Evolutionary conservation across 2,797 vertebrate genomes (phyloP).

Genomic region (Melanotaenia pygmaea): DNA sequence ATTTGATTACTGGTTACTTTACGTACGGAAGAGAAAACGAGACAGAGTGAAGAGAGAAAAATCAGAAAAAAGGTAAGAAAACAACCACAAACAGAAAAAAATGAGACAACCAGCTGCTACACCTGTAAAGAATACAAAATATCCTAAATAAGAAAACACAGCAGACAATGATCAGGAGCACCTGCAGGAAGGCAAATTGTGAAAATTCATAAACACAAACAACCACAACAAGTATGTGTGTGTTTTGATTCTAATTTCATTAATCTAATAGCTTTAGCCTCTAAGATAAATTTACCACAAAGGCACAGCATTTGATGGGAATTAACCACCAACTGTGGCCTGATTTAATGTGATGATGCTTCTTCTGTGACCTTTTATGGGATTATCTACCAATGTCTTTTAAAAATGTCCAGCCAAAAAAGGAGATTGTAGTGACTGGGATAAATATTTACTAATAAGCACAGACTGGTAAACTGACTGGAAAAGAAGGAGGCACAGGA

Average conservation of each 20-base stretch:
- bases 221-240: neutral
- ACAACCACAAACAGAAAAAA: too few relatives aligned
- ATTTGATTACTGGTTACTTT: neutral
- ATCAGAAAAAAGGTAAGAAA: too few relatives aligned
- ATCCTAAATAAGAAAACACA: too few relatives aligned
- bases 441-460: slow-evolving; percentile 5
- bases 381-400: neutral
- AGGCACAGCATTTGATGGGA: slow-evolving; percentile 19
- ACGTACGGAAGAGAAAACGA: too few relatives aligned
- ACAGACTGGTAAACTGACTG: slow-evolving; percentile 11
- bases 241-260: too few relatives aligned
- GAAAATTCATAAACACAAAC: too few relatives aligned
- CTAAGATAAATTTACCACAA: slow-evolving; percentile 6
- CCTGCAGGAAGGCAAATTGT: too few relatives aligned
- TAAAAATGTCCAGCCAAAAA: slow-evolving; percentile 7
- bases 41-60: too few relatives aligned
- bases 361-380: slow-evolving; percentile 7
- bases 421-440: neutral
- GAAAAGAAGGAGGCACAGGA: slow-evolving; percentile 48
- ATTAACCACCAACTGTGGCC: slow-evolving; percentile 17
- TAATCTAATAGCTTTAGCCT: slow-evolving; percentile 7
- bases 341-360: slow-evolving; percentile 24
- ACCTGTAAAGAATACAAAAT: too few relatives aligned
- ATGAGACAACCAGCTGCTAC: too few relatives aligned
- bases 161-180: neutral